Base-by-base conservation (phyloP, 2,888 invertebrate genomes). In the Labia minor region DNA sequence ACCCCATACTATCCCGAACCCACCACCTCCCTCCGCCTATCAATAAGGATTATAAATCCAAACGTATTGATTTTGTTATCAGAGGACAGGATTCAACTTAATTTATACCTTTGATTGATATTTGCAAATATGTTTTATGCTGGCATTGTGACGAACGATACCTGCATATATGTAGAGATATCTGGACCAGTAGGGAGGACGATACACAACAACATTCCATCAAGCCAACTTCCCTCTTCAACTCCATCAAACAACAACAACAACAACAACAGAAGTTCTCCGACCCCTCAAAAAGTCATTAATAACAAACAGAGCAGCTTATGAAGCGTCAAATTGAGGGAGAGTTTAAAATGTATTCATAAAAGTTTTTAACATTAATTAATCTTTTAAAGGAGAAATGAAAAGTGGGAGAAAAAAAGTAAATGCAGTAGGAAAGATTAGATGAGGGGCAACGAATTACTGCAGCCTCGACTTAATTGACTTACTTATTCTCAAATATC, bases 91-190 rank as follows among this genome's bases (percentile, higher is more conserved):
- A 49, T 49, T n/a, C 49, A 49, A 49, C 49, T 49, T 49, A 49
- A 49, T 49, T 49, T 49, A 49, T 49, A 49, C 49, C 49, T 49
- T 49, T 49, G 49, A 49, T 49, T 49, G 49, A 49, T 49, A 49
- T 49, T 49, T 49, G 49, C 49, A 14, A 49, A 49, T 49, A 49
- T 49, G 49, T 49, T 49, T 49, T 49, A 26, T 26, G 26, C 26
- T 26, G 26, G 26, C 26, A 6, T 26, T 26, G 26, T 26, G 3
- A 6, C 16, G 8, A 49, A 49, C 49, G 49, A 49, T 16, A 49
- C 16, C 14, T 49, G 16, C 49, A 49, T 49, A 2, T 14, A 16
- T 14, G 6, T 2, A 49, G 49, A 49, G 49, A 49, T 3, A 26
- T 26, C 3, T 26, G 4, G 3, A 14, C 14, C 2, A 14, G 8